A percentile compares a stretch with the other conserved stretches of the same genome.
phyloP scores from a whole-genome alignment of 2,113 vertebrate genomes.

The Turnix velox region DNA sequence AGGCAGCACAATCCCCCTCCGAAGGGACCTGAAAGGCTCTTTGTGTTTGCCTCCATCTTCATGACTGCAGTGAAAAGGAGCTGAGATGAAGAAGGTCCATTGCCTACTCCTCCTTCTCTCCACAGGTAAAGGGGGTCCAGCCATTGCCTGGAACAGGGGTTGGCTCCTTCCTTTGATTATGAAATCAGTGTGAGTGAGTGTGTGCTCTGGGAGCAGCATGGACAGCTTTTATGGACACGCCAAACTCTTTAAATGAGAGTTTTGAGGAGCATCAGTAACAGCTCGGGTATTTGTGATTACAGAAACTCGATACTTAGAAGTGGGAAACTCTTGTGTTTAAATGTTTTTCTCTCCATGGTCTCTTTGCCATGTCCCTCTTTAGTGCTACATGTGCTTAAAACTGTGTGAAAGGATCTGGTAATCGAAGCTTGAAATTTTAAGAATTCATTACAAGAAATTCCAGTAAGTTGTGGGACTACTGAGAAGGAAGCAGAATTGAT shows the following conservation, averaged over 20 bases:
- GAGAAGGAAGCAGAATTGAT: slow-evolving; percentile 38
- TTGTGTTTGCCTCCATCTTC: not conserved
- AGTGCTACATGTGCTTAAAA: not conserved
- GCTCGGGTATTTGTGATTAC: not conserved
- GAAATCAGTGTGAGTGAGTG: accelerated
- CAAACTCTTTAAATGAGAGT: not conserved
- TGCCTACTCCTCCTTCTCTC: slow-evolving; percentile 11
- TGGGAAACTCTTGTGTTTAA: not conserved
- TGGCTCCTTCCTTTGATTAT: not conserved
- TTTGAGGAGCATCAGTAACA: not conserved
- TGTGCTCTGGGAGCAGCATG: not conserved
- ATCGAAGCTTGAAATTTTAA: not conserved
- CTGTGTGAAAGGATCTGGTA: not conserved
- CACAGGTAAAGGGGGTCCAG: slow-evolving; percentile 53
- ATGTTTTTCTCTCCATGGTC: not conserved
- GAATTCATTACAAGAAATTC: not conserved
- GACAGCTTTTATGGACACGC: not conserved
- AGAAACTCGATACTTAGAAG: not conserved
- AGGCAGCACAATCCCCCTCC: not conserved
- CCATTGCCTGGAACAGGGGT: not conserved
- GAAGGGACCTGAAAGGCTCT: not conserved
- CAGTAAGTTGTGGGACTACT: not conserved
- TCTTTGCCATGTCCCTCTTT: not conserved
- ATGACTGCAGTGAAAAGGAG: not conserved
- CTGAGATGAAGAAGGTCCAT: slow-evolving; percentile 18